A percentile compares a stretch with the other conserved stretches of the same genome.
phyloP scores from a whole-genome alignment of 2,888 invertebrate species.

The Furcula furcula region DNA sequence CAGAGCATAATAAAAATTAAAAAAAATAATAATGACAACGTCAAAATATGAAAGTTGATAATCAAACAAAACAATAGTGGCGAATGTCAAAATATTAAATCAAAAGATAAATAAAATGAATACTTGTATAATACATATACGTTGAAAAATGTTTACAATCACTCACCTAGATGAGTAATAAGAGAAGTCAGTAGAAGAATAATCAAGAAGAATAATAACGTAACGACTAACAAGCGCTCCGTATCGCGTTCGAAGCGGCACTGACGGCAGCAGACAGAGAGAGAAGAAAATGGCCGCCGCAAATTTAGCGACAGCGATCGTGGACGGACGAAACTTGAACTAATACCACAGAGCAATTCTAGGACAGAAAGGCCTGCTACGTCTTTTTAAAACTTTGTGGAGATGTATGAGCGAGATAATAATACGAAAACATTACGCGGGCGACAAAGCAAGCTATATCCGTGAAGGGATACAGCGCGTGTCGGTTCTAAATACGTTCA shows the following conservation, averaged over 20 bases:
- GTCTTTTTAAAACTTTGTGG: constrained; percentile 13
- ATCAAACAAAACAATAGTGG: background rate
- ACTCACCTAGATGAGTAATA: constrained; percentile 31
- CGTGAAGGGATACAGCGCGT: constrained; percentile 8
- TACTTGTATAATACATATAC: no score
- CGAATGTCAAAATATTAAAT: background rate
- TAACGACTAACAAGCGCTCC: constrained; percentile 46
- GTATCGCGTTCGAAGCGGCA: constrained; percentile 52
- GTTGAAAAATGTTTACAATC: constrained; percentile 27
- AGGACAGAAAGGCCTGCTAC: constrained; percentile 33
- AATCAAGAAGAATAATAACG: constrained; percentile 55
- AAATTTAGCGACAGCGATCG: constrained; percentile 45
- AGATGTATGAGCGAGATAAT: constrained; percentile 32
- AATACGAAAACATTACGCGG: constrained; percentile 11
- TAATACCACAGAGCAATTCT: constrained; percentile 37
- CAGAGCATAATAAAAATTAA: background rate
- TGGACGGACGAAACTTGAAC: constrained; percentile 46
- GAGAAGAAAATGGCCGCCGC: constrained; percentile 77
- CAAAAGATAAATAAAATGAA: background rate
- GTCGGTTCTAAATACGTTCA: constrained; percentile 33
- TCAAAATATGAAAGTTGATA: constrained; percentile 3
- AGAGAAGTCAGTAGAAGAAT: constrained; percentile 58
- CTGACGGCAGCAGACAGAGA: constrained; percentile 67
- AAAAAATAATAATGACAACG: constrained; percentile 5
- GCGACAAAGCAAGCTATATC: constrained; percentile 28